Evolutionary conservation across 2,113 vertebrate genomes (phyloP).

Genomic region (Morone saxatilis): DNA sequence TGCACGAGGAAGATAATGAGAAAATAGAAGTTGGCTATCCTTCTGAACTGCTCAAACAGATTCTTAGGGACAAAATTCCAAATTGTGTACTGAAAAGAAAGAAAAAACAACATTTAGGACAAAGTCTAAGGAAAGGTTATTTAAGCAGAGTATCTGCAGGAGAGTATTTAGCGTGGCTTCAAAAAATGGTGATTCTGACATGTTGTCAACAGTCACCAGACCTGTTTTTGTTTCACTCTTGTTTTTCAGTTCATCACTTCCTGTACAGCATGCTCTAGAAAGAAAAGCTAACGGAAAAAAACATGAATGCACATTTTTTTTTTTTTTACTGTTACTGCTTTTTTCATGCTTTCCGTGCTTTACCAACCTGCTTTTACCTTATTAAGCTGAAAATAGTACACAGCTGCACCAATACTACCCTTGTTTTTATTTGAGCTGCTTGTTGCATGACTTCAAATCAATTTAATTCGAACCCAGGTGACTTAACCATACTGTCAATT

Average conservation of each 20-base stretch:
- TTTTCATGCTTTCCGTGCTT: neutral
- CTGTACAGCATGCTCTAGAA: neutral
- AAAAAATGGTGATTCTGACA: too few species aligned
- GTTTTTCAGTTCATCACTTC: neutral
- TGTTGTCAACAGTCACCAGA: neutral
- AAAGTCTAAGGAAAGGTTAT: neutral
- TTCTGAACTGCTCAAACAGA: constrained; percentile 98
- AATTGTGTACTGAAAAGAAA: constrained; percentile 90
- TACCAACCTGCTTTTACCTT: neutral
- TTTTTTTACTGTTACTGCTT: neutral
- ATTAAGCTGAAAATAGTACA: neutral
- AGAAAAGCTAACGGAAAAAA: neutral
- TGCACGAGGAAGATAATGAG: constrained; percentile 99
- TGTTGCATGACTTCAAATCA: constrained; percentile 9
- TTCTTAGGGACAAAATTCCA: constrained; percentile 99
- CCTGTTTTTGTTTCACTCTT: neutral
- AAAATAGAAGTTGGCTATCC: constrained; percentile 99
- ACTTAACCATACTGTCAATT: constrained; percentile 16
- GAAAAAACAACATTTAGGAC: neutral
- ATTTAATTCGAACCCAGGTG: neutral
- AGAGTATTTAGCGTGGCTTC: too few species aligned
- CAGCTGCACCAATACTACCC: neutral
- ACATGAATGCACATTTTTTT: too few species aligned
- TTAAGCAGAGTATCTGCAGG: too few species aligned
- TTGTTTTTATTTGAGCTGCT: neutral